Evolutionary conservation across 2,113 vertebrate species (phyloP).

Genomic region (Lophotis ruficrista): DNA sequence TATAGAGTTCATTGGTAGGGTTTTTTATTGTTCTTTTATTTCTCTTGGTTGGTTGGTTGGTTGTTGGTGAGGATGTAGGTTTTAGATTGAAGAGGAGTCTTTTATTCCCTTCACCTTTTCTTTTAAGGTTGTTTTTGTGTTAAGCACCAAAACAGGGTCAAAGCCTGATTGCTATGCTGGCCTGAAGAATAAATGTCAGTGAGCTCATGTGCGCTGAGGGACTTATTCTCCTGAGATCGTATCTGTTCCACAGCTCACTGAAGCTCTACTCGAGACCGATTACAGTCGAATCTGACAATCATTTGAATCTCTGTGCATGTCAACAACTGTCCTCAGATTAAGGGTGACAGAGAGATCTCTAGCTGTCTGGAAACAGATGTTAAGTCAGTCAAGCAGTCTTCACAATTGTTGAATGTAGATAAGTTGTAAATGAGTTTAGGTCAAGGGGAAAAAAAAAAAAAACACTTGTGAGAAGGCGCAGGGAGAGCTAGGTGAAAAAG

Average conservation of each 20-base stretch:
- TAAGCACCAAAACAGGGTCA: background rate
- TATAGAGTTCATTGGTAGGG: accelerated
- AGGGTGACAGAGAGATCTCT: conserved; percentile 7
- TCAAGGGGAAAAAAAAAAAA: background rate
- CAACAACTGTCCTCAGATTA: conserved; percentile 32
- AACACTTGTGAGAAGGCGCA: background rate
- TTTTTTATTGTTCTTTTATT: background rate
- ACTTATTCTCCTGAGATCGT: background rate
- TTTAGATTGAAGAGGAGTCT: background rate
- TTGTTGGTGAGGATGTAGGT: background rate
- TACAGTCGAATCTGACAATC: conserved; percentile 8
- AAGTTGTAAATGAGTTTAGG: conserved; percentile 31
- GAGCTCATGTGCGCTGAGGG: background rate
- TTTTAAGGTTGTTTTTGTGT: background rate
- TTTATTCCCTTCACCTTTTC: background rate
- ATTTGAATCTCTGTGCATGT: conserved; percentile 34
- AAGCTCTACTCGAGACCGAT: background rate
- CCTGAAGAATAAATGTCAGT: background rate
- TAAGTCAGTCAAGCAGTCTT: background rate
- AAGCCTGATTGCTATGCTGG: background rate
- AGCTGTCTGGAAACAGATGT: conserved; percentile 25
- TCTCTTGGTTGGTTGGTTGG: background rate
- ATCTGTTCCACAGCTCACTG: background rate
- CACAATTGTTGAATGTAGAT: conserved; percentile 2
- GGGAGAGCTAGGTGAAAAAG: background rate